Conservation (phyloP, 2,888 invertebrate species). For the Lycaena phlaeas region DNA sequence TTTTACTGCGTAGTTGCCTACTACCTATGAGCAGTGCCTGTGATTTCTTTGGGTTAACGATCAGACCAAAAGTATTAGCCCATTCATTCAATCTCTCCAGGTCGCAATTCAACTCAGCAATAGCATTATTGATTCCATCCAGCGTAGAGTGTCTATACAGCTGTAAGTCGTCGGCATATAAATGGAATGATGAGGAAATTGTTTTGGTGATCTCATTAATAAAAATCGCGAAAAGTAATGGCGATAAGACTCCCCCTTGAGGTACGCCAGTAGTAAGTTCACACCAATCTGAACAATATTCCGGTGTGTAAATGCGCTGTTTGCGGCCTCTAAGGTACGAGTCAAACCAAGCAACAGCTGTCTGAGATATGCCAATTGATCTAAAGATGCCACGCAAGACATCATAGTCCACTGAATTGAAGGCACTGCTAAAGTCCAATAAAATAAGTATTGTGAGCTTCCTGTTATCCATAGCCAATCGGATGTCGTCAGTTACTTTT, state of each 20-base stretch:
- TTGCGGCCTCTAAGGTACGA: not conserved
- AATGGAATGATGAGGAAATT: not conserved
- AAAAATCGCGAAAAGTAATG: not conserved
- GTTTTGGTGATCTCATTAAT: too few species aligned
- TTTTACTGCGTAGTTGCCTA: not conserved
- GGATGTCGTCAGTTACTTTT: too few species aligned
- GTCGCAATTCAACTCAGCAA: not conserved
- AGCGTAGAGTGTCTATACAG: not conserved
- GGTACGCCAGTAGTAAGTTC: not conserved
- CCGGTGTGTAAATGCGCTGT: not conserved
- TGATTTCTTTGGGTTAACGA: not conserved
- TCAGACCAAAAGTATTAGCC: not conserved
- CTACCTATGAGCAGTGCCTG: not conserved
- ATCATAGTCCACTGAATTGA: conserved; percentile 1
- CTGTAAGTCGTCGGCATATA: not conserved
- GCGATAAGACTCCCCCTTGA: not conserved
- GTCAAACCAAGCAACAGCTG: not conserved
- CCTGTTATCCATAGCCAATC: too few species aligned
- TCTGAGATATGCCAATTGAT: not conserved
- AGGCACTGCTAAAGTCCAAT: not conserved
- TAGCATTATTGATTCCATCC: not conserved
- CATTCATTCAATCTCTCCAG: not conserved
- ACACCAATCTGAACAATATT: not conserved
- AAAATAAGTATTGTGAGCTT: too few species aligned
- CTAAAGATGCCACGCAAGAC: not conserved